phyloP scores from a whole-genome alignment of 2,888 invertebrate species.

The Euzophera pinguis region DNA sequence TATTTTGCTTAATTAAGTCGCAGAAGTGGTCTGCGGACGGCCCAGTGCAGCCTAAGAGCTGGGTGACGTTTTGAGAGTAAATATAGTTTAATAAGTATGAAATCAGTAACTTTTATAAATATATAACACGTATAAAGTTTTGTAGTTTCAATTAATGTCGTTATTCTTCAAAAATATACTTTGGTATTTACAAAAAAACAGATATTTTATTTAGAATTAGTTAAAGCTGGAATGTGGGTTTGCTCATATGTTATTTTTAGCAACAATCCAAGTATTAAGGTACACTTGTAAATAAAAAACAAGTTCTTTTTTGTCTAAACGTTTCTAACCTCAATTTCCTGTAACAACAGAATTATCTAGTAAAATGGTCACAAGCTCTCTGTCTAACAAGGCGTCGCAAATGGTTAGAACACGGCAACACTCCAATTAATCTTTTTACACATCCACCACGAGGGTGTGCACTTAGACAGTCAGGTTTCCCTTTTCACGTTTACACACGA shows the following conservation, averaged over 20 bases:
- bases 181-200: no score
- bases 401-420: conserved; percentile 74
- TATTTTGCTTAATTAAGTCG: conserved; percentile 79
- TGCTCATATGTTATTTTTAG: no score
- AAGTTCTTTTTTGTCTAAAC: neutral
- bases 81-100: neutral
- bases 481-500: conserved; percentile 20
- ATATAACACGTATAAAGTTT: no score
- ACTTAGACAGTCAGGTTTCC: conserved; percentile 47
- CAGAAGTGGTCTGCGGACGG: conserved; percentile 77
- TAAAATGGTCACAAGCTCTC: neutral
- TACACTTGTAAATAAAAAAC: no score
- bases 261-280: no score
- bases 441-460: conserved; percentile 68
- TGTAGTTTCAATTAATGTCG: no score
- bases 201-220: no score
- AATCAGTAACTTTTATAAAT: no score
- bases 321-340: neutral
- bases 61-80: neutral
- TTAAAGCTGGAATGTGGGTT: no score
- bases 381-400: conserved; percentile 53
- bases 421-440: conserved; percentile 81
- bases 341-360: neutral
- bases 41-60: conserved; percentile 32
- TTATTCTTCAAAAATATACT: no score